Conservation (phyloP, 1,140 invertebrate species). For the Centruroides vittatus region DNA sequence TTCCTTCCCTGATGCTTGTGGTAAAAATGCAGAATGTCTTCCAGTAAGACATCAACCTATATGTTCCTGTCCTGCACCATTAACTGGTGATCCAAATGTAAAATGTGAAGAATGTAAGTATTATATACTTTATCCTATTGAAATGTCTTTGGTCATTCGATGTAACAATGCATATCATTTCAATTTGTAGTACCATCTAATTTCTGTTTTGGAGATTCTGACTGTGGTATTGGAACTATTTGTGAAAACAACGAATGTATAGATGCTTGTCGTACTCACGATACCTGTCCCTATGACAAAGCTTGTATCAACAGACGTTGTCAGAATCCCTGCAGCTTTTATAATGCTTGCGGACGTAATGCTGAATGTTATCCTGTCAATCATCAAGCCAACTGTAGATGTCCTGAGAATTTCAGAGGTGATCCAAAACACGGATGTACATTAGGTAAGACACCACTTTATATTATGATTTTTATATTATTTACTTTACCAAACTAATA, state of each 20-base stretch:
- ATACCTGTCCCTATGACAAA: constrained; percentile 77
- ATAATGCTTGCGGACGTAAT: constrained; percentile 54
- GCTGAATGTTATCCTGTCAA: constrained; percentile 58
- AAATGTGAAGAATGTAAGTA: constrained; percentile 17
- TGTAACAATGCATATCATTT: neutral
- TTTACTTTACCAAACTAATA: neutral
- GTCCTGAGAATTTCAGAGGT: constrained; percentile 42
- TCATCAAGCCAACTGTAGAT: constrained; percentile 57
- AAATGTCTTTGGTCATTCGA: neutral
- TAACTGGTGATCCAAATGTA: constrained; percentile 50
- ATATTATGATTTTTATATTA: neutral
- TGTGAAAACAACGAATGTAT: constrained; percentile 22
- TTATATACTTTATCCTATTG: neutral
- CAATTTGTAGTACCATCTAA: constrained; percentile 15
- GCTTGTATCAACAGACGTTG: constrained; percentile 74
- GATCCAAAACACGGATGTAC: constrained; percentile 21
- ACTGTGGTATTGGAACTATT: constrained; percentile 48
- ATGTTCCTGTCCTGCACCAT: constrained; percentile 54
- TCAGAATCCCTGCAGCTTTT: constrained; percentile 54
- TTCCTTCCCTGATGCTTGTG: constrained; percentile 57
- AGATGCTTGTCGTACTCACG: constrained; percentile 59
- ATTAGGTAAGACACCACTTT: constrained; percentile 2
- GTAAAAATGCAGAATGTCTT: constrained; percentile 47
- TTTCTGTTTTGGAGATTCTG: constrained; percentile 44
- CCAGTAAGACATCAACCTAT: constrained; percentile 61